Conservation (phyloP, 1,140 invertebrate genomes). For the Hylyphantes graminicola region DNA sequence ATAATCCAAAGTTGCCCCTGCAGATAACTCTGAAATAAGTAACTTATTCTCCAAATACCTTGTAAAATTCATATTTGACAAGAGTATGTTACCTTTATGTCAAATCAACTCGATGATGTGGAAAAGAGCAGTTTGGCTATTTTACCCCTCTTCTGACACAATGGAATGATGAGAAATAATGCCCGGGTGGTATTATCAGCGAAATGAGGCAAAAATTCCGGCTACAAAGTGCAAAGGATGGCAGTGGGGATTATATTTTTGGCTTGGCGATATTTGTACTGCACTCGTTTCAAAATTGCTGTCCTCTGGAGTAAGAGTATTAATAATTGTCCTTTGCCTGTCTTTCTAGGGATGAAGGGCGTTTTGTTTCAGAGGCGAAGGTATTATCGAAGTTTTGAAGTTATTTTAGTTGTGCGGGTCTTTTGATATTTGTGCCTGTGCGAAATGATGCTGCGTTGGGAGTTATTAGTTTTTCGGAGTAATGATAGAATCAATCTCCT, state of each 20-base stretch:
- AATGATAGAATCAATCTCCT: not conserved
- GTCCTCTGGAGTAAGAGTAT: not conserved
- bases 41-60: no score
- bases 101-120: not conserved
- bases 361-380: constrained; percentile 1
- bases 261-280: constrained; percentile 23
- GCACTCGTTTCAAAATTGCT: constrained; percentile 26
- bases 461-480: not conserved
- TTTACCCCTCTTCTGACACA: constrained; percentile 15
- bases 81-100: no score
- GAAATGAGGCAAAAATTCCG: constrained; percentile 49
- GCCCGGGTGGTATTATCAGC: constrained; percentile 32
- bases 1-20: no score
- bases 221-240: constrained; percentile 26
- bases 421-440: not conserved
- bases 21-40: no score
- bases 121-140: constrained; percentile 56
- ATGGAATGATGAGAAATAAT: constrained; percentile 34
- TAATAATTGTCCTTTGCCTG: constrained; percentile 3
- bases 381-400: no score
- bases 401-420: not conserved
- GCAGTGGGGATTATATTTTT: constrained; percentile 11
- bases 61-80: no score
- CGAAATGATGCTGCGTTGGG: not conserved
- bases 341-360: not conserved